Percentiles rank a stretch among this genome's conserved stretches.
Conservation (phyloP, 2,113 vertebrate genomes). For the Puntigrus tetrazona region DNA sequence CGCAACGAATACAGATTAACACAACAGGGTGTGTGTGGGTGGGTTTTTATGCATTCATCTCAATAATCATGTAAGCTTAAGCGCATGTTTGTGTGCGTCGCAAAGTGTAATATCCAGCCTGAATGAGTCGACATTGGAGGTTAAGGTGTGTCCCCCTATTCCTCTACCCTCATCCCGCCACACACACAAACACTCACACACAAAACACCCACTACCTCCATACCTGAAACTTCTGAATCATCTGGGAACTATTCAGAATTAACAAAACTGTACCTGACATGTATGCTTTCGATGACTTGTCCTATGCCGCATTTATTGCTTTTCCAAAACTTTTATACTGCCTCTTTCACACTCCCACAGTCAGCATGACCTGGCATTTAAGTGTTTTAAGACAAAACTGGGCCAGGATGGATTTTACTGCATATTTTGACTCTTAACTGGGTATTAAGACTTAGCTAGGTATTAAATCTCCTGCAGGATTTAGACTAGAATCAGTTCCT, state of each 20-base stretch:
- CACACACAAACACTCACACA: slow-evolving; percentile 31
- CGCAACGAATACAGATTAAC: not conserved
- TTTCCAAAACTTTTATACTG: not conserved
- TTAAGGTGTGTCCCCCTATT: slow-evolving; percentile 20
- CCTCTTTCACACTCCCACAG: not conserved
- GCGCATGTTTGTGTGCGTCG: slow-evolving; percentile 14
- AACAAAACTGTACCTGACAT: not conserved
- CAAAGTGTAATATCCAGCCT: not conserved
- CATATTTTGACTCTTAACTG: slow-evolving; percentile 43
- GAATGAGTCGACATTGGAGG: slow-evolving; percentile 16
- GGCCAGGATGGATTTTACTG: slow-evolving; percentile 31
- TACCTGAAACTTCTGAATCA: not conserved
- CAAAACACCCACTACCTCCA: slow-evolving; percentile 5
- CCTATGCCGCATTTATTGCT: not conserved
- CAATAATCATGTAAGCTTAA: not conserved
- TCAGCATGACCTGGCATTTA: slow-evolving; percentile 5
- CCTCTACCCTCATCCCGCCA: not conserved
- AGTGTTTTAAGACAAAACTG: slow-evolving; percentile 13
- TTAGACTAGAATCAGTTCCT: slow-evolving; percentile 30
- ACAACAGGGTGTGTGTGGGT: not conserved
- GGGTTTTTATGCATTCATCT: slow-evolving; percentile 5
- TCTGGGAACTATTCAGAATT: too few relatives aligned
- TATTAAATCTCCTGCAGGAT: slow-evolving; percentile 42
- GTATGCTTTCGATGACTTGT: not conserved
- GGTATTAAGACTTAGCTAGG: slow-evolving; percentile 17